phyloP scores from a whole-genome alignment of 2,888 invertebrate species.

The Melanophora roralis region DNA sequence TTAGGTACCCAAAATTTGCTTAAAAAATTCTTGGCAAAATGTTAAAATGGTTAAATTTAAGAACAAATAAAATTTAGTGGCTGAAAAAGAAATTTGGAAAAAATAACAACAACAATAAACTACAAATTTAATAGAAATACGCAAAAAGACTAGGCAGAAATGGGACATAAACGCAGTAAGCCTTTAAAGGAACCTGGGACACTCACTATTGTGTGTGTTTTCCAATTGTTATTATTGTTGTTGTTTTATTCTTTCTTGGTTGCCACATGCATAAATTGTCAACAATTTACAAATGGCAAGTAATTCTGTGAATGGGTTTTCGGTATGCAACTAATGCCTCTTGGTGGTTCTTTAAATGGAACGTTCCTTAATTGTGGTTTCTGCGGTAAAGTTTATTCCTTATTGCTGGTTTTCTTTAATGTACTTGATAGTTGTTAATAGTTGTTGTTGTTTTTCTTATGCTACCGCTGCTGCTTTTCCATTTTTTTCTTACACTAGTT shows the following conservation, averaged over 20 bases:
- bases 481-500: not conserved
- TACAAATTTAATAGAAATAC: not conserved
- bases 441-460: slow-evolving; percentile 10
- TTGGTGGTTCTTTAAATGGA: slow-evolving; percentile 58
- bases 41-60: slow-evolving; percentile 25
- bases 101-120: slow-evolving; percentile 27
- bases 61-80: too few relatives aligned
- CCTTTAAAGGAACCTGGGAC: too few relatives aligned
- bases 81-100: not conserved
- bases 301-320: slow-evolving; percentile 51
- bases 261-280: slow-evolving; percentile 51
- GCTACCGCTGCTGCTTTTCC: not conserved
- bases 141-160: not conserved
- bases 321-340: slow-evolving; percentile 58
- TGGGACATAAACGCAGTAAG: too few relatives aligned
- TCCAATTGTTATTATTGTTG: too few relatives aligned
- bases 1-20: slow-evolving; percentile 18
- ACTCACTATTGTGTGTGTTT: too few relatives aligned
- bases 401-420: slow-evolving; percentile 25
- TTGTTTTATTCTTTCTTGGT: not conserved
- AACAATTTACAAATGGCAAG: slow-evolving; percentile 58
- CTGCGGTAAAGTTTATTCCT: slow-evolving; percentile 50
- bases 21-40: slow-evolving; percentile 30
- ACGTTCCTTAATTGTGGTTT: slow-evolving; percentile 57
- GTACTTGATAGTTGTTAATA: slow-evolving; percentile 13